Conservation (phyloP, 2,888 invertebrate genomes). For the Tenthredo scrophulariae region DNA sequence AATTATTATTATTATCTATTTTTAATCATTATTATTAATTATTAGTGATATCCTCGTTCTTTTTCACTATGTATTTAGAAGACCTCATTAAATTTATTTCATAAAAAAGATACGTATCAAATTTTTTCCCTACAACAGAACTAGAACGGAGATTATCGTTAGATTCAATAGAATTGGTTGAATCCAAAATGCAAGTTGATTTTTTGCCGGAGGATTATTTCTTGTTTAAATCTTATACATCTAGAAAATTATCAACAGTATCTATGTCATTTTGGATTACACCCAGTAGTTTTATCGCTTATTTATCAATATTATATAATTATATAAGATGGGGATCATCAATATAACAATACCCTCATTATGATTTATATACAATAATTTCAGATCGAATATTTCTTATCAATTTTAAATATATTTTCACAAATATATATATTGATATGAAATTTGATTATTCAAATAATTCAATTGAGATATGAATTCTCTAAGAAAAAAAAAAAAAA, state of each 20-base stretch:
- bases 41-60: not conserved
- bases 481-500: conserved; percentile 14
- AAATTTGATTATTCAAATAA: conserved; percentile 18
- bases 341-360: conserved; percentile 1
- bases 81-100: conserved; percentile 1
- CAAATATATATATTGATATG: conserved; percentile 41
- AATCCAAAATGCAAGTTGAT: not conserved
- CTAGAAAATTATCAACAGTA: not conserved
- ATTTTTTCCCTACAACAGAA: not conserved
- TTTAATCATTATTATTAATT: conserved; percentile 18
- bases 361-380: conserved; percentile 40
- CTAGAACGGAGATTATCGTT: not conserved
- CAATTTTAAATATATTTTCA: conserved; percentile 29
- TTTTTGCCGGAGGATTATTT: not conserved
- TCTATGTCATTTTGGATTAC: not conserved
- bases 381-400: conserved; percentile 31
- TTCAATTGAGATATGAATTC: conserved; percentile 2
- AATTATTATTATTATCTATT: too few species aligned
- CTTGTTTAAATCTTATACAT: not conserved
- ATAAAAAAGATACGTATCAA: conserved; percentile 38
- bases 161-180: conserved; percentile 21
- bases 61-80: conserved; percentile 13
- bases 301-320: not conserved
- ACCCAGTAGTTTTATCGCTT: not conserved
- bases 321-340: not conserved